Evolutionary conservation across 2,113 vertebrate species (phyloP).

Genomic region (Tetraodon nigroviridis): DNA sequence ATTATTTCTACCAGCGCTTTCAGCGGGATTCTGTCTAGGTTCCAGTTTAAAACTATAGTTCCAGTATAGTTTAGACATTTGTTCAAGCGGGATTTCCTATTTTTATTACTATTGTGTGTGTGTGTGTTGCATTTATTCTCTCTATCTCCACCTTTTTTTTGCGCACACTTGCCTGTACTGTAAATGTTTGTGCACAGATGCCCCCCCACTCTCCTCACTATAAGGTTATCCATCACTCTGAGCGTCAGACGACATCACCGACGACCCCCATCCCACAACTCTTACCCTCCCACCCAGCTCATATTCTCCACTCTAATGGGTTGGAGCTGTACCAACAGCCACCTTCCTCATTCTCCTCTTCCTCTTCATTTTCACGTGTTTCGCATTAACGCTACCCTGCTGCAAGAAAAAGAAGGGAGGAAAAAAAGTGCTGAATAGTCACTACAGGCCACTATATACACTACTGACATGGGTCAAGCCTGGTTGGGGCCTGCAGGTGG

Average conservation of each 20-base stretch:
- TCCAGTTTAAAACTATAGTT: too few relatives aligned
- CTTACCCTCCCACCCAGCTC: conserved; percentile 48
- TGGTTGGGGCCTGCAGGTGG: conserved; percentile 8
- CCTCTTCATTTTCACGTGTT: conserved; percentile 33
- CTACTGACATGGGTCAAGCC: conserved; percentile 52
- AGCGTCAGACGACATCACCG: conserved; percentile 61
- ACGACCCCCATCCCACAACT: conserved; percentile 47
- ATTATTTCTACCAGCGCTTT: too few relatives aligned
- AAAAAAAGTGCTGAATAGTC: conserved; percentile 66
- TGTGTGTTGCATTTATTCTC: conserved; percentile 5
- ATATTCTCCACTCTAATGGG: conserved; percentile 50
- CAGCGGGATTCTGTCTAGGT: too few relatives aligned
- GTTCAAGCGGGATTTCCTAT: neutral
- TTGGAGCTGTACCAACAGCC: conserved; percentile 52
- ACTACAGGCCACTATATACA: conserved; percentile 38
- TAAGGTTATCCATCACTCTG: conserved; percentile 64
- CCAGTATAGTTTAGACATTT: neutral
- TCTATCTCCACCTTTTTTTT: neutral
- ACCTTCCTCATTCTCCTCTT: conserved; percentile 37
- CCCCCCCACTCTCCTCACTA: conserved; percentile 3
- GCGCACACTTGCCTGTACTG: conserved; percentile 11
- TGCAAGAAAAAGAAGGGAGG: conserved; percentile 11
- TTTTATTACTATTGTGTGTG: neutral
- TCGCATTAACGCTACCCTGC: conserved; percentile 45
- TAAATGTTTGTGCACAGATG: conserved; percentile 21